phyloP scores from a whole-genome alignment of 1,140 invertebrate genomes.

The Piezodorus guildinii region DNA sequence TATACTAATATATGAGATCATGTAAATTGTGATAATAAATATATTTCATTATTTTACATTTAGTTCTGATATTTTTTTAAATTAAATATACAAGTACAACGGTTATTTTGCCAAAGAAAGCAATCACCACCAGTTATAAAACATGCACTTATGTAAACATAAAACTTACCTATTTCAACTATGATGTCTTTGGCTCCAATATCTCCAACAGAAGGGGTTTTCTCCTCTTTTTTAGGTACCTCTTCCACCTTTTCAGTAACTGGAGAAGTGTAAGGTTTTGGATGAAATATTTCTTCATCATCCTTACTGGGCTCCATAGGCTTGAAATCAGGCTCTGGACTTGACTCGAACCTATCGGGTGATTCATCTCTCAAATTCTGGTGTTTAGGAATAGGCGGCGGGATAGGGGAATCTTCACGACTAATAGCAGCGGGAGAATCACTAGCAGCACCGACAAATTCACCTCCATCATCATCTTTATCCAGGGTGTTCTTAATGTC shows the following conservation, averaged over 20 bases:
- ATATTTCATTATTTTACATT: too few relatives aligned
- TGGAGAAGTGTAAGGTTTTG: not conserved
- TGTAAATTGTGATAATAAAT: too few relatives aligned
- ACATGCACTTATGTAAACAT: too few relatives aligned
- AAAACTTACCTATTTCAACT: conserved; percentile 18
- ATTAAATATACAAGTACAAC: too few relatives aligned
- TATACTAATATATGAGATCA: too few relatives aligned
- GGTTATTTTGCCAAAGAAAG: too few relatives aligned
- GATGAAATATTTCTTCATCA: not conserved
- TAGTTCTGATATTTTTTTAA: too few relatives aligned
- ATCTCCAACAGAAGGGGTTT: not conserved
- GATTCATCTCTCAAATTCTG: not conserved
- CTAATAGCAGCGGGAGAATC: not conserved
- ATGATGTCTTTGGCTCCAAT: conserved; percentile 19
- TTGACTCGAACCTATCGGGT: conserved; percentile 2
- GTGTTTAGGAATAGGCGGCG: conserved; percentile 13
- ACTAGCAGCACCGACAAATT: conserved; percentile 1
- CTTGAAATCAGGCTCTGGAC: conserved; percentile 3
- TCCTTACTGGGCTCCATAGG: conserved; percentile 1
- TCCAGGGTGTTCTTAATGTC: not conserved
- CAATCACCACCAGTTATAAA: too few relatives aligned
- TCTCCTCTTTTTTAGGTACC: not conserved
- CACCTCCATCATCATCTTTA: conserved; percentile 10
- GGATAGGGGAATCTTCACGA: conserved; percentile 16
- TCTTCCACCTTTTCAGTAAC: conserved; percentile 6